Percentiles rank a stretch among this genome's conserved stretches.
These are phyloP conservation scores for Eulemur coronatus DNA, from an alignment of 2,797 vertebrate species.

Conservation along the genomic window DNA sequence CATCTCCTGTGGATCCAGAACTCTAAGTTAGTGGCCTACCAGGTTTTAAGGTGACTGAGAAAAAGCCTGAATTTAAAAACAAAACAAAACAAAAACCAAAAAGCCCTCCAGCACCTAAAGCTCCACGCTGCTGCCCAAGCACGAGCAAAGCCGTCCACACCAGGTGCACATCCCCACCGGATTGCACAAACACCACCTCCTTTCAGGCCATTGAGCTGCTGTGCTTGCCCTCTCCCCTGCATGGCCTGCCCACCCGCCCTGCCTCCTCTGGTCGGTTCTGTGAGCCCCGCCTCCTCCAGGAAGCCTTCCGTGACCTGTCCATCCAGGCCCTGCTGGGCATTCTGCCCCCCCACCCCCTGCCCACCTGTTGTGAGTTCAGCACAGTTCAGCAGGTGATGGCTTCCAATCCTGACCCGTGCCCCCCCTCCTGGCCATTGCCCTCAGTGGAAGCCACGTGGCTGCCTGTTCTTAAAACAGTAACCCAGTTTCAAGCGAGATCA, in stretches of 20 bases:
- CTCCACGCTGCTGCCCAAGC: not conserved
- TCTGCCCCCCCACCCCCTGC: not conserved
- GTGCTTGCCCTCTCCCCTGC: too few relatives aligned
- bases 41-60: not conserved
- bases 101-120: not conserved
- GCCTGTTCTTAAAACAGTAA: not conserved
- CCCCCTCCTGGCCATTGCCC: not conserved
- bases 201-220: not conserved
- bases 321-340: not conserved
- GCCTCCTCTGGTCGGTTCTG: not conserved
- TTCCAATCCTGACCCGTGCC: not conserved
- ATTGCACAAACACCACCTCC: too few relatives aligned
- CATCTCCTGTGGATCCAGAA: not conserved
- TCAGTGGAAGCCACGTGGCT: not conserved
- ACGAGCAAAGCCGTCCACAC: not conserved
- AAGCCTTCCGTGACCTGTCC: not conserved
- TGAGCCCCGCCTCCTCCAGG: not conserved
- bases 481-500: not conserved
- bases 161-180: rapidly evolving
- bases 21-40: not conserved
- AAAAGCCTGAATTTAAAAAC: not conserved
- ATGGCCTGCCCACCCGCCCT: too few relatives aligned
- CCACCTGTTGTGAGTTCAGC: not conserved
- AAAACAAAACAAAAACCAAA: not conserved
- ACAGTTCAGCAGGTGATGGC: too few relatives aligned